These are phyloP conservation scores for Haliclystus octoradiatus DNA, from an alignment of 30 jellyfish, hydroid and myxozoan genomes.

Conservation along the genomic window DNA sequence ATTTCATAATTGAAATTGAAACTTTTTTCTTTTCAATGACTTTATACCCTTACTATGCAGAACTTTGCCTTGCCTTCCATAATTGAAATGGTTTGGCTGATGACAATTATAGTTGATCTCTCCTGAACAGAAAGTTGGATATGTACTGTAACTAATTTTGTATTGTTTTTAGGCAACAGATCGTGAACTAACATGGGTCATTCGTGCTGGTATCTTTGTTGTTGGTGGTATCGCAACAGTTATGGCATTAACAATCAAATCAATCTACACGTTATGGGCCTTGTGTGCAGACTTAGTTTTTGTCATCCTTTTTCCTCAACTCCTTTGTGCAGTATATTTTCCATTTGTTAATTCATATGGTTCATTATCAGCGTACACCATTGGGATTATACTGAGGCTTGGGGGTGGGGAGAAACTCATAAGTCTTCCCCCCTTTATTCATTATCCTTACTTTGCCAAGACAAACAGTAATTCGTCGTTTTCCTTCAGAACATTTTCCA, in stretches of 20 bases:
- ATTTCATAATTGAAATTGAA: no score
- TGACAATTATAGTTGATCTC: no score
- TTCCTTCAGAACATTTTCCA: constrained; percentile 48
- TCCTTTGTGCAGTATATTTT: constrained; percentile 44
- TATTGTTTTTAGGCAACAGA: constrained; percentile 40
- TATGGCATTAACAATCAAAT: constrained; percentile 56
- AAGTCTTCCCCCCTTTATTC: constrained; percentile 28
- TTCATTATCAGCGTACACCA: constrained; percentile 23
- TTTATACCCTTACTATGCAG: no score
- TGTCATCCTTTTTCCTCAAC: constrained; percentile 50
- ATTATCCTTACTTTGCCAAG: constrained; percentile 33
- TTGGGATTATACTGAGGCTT: constrained; percentile 42
- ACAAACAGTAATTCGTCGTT: constrained; percentile 33
- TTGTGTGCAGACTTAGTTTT: constrained; percentile 62
- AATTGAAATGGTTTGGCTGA: no score
- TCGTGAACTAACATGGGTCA: constrained; percentile 60
- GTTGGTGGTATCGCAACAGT: constrained; percentile 61
- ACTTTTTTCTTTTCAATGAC: no score
- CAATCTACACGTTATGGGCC: constrained; percentile 49
- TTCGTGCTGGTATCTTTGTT: constrained; percentile 34
- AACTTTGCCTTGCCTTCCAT: no score
- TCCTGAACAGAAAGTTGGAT: no score
- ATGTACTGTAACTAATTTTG: no score
- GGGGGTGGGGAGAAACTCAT: constrained; percentile 61
- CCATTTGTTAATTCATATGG: constrained; percentile 53